Evolutionary conservation across 2,888 invertebrate genomes (phyloP), one percentile per base, ranked within the genome.

Genomic region (Leptinotarsa peninsularis): DNA sequence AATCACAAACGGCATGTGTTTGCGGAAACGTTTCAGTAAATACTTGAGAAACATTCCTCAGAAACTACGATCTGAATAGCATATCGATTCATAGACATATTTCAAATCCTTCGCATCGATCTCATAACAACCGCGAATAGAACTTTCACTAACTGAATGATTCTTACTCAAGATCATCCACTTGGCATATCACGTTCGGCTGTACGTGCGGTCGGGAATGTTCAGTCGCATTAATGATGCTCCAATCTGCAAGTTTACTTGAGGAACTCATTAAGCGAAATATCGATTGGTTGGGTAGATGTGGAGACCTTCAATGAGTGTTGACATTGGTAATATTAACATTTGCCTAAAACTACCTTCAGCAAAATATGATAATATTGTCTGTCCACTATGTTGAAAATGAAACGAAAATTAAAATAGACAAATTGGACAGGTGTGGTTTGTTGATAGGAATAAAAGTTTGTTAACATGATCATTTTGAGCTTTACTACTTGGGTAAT

Each of bases 81-180:
- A 18, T 58, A 58, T 58, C 14, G 58, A 58, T 58, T 58, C 5
- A 58, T 2, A 14, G 58, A 14, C 58, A 58, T 58, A 23, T 14
- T 58, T 21, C 23, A 18, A 23, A 58, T 58, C 58, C 21, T 21
- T 21, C 58, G 21, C 23, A 58, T 58, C 23, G 23, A 58, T 58
- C 21, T 23, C 58, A 58, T 58, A 58, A 58, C 58, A 23, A 58
- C 23, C 23, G 23, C 58, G 23, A 23, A 14, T 58, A 58, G 58
- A 58, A 58, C 58, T 58, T 58, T 58, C 58, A 58, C 58, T 58
- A 58, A 58, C 23, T 58, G 21, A 58, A 58, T 58, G 58, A 58
- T 23, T 58, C 23, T 58, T 23, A 58, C 21, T 15, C 58, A 58
- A 58, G 56, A 58, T 18, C 56, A 58, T 58, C 56, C 56, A 58